phyloP scores from a whole-genome alignment of 2,888 invertebrate genomes.

The Pinctada fucata region DNA sequence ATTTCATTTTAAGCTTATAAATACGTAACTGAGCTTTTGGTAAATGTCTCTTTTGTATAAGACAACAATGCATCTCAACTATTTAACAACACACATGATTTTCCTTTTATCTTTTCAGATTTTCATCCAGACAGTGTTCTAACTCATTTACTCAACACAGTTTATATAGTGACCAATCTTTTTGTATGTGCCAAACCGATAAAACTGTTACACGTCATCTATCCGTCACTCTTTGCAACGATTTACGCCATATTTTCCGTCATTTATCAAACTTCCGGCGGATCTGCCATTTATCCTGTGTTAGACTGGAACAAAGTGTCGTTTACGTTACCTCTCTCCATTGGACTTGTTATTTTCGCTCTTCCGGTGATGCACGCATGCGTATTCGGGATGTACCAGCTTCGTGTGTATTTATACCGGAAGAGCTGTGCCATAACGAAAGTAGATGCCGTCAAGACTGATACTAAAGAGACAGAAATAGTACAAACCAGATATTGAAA shows the following conservation, averaged over 20 bases:
- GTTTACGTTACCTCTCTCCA: not conserved
- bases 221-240: slow-evolving; percentile 1
- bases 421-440: not conserved
- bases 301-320: slow-evolving; percentile 13
- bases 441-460: not conserved
- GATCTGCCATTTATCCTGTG: slow-evolving; percentile 15
- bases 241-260: slow-evolving; percentile 4
- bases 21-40: not conserved
- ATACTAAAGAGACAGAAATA: not conserved
- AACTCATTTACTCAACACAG: slow-evolving; percentile 9
- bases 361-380: not conserved
- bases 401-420: not conserved
- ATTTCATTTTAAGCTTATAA: not conserved
- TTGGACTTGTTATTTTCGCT: not conserved
- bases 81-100: too few species aligned
- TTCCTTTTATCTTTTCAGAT: not conserved
- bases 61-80: too few species aligned
- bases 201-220: slow-evolving; percentile 4
- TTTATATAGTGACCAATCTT: slow-evolving; percentile 7
- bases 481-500: not conserved
- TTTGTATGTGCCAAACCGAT: slow-evolving; percentile 21
- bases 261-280: slow-evolving; percentile 9
- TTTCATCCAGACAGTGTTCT: slow-evolving; percentile 8
- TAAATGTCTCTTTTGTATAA: not conserved
- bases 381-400: not conserved